Conservation (phyloP, 2,113 vertebrate genomes). For the Albula goreensis region DNA sequence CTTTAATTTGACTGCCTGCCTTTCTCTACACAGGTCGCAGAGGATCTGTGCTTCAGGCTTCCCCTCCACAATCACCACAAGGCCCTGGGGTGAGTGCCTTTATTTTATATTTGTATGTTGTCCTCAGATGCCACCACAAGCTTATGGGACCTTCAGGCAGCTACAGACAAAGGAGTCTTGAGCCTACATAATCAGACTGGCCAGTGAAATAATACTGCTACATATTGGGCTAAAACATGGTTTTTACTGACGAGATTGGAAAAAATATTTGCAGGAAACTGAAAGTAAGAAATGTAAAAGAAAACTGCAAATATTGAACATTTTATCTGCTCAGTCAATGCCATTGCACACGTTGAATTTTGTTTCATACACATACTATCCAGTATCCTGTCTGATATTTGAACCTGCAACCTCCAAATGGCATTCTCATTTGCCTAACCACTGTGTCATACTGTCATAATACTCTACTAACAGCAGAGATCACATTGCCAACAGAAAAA, state of each 20-base stretch:
- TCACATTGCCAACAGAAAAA: not conserved
- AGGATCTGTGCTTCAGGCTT: not conserved
- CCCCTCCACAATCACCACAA: constrained; percentile 64
- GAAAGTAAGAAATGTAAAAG: not conserved
- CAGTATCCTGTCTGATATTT: too few species aligned
- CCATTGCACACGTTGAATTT: not conserved
- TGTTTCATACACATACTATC: too few species aligned
- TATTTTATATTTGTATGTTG: not conserved
- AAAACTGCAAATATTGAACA: not conserved
- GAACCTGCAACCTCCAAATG: too few species aligned
- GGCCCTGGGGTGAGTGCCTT: constrained; percentile 81
- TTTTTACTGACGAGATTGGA: too few species aligned
- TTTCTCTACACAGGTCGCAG: constrained; percentile 51
- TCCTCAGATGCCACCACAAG: not conserved
- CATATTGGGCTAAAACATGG: not conserved
- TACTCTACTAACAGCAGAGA: not conserved
- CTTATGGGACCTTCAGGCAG: not conserved
- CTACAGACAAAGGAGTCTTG: not conserved
- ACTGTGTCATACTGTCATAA: not conserved
- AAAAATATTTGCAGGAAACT: too few species aligned
- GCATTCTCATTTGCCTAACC: not conserved
- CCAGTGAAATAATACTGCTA: not conserved
- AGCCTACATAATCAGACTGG: not conserved
- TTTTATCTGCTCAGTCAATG: not conserved
- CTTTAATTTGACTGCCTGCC: constrained; percentile 20